phyloP scores from a whole-genome alignment of 2,113 vertebrate genomes.

The Centrocercus urophasianus region DNA sequence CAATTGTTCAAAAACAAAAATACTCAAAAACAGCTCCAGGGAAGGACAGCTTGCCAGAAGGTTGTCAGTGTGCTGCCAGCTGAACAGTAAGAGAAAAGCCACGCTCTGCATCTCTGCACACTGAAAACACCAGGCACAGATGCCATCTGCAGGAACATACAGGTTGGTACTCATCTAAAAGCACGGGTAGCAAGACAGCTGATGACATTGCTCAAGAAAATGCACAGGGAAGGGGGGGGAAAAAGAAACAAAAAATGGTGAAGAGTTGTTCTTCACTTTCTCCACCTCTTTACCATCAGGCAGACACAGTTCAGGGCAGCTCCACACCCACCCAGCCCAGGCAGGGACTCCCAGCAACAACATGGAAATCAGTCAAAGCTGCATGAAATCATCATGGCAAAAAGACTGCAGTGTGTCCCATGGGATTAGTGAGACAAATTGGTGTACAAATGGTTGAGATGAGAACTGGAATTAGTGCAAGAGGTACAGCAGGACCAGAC shows the following conservation, averaged over 20 bases:
- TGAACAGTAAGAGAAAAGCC: neutral
- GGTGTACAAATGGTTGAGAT: neutral
- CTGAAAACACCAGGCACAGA: neutral
- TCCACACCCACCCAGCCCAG: neutral
- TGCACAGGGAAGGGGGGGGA: too few relatives aligned
- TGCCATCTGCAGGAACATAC: neutral
- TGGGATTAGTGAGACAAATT: neutral
- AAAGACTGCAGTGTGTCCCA: neutral
- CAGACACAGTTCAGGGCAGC: neutral
- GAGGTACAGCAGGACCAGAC: neutral
- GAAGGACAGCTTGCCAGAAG: neutral
- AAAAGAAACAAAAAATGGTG: neutral
- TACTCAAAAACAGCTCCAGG: neutral
- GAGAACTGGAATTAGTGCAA: neutral
- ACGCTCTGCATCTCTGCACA: fast-evolving
- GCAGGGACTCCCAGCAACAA: neutral
- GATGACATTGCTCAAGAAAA: neutral
- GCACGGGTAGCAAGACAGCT: neutral
- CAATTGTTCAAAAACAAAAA: neutral
- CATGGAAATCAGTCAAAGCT: fast-evolving
- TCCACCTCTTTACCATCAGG: fast-evolving
- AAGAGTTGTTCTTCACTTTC: neutral
- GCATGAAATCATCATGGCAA: neutral
- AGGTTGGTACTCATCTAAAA: neutral
- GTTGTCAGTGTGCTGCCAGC: neutral